Base-by-base conservation (phyloP, 2,797 vertebrate genomes). In the Sebastiscus tertius region DNA sequence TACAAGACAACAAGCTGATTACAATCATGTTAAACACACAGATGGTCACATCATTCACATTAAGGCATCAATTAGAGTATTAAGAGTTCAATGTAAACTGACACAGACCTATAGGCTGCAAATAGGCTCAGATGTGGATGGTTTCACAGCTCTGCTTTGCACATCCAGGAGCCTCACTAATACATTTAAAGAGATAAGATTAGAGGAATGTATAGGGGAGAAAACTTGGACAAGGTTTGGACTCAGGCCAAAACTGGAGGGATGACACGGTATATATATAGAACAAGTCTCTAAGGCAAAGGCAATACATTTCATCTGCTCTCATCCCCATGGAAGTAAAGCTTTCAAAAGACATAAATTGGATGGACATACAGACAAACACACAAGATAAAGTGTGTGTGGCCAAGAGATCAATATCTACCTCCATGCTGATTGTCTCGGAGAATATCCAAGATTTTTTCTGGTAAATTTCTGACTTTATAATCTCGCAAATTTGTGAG, bases 141-240 rank as follows among this genome's bases (percentile, higher is more conserved):
- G 31, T 70, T 52, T 75, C 65, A 29, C 24, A 42, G 69, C 27
- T 39, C 34, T 63, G 2, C 29, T 63, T 12, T 52, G 8, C 65
- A 46, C 59, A 39, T 59, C 24, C 63, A 72, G 46, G 16, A 68
- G 56, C 67, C 39, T 31, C 56, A 13, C 70, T 84, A 79, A 82
- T 83, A 71, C 66, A 77, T 76, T 88, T 64, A 80, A 16, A n/a
- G 62, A 79, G 59, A 75, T 75, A 56, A 73, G 72, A 82, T 85
- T 84, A 85, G 64, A 76, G 62, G 42, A 61, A 72, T 55, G 65
- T 73, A 65, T 65, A 26, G 29, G 24, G 16, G 52, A 65, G 65
- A 14, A 27, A 42, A 76, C 26, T 34, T 29, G 72, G 54, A 65
- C 42, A 39, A 18, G 16, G 42, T 46, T 46, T 72, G 75, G 3